Evolutionary conservation across 1,140 invertebrate genomes (phyloP), one percentile per base, ranked within the genome.

Genomic region (Drosophila azteca): DNA sequence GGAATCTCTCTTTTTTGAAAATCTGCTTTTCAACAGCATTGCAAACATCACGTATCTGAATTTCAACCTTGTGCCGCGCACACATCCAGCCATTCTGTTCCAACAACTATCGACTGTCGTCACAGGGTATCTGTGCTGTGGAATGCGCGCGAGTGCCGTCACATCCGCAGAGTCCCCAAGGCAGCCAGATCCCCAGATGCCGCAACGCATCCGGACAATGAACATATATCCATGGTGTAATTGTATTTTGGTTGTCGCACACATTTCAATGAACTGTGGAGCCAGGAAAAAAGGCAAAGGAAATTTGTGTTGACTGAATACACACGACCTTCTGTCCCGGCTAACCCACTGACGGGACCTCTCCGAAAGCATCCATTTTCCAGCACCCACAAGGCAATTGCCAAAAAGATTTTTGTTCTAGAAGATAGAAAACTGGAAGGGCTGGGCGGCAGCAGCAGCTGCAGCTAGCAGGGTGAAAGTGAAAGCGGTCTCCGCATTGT

Each of bases 401-500:
- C 61, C 62, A 79, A 71, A 67, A 65, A 72, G 59, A 78, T 68
- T 81, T 85, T 74, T 60, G 64, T 80, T 65, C 62, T 59, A 63
- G 59, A 7, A 24, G 20, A 6, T 6, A 6, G 63, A 1, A 63
- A 17, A 65, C 26, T 29, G 26, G 62, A 11, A 2, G 9, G 2
- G 13, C 5, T 41, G 51, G 60, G 67, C 60, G 43, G 62, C 77
- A 81, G 61, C 77, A 81, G 61, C 79, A 75, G 74, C 66, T 69
- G 77, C 81, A 84, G 46, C 64, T 73, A 84, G 80, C 68, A 84
- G 76, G 80, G 61, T 87, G 67, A 57, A 84, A 84, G 82, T 87
- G 78, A 81, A 81, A 87, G 81, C 75, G 73, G 46, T 77, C 46
- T 55, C 48, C 53, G 41, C 72, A 57, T 76, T 69, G 51, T 69